These are phyloP conservation scores for Eretmochelys imbricata DNA, from an alignment of 2,113 vertebrate species.

Conservation along the genomic window DNA sequence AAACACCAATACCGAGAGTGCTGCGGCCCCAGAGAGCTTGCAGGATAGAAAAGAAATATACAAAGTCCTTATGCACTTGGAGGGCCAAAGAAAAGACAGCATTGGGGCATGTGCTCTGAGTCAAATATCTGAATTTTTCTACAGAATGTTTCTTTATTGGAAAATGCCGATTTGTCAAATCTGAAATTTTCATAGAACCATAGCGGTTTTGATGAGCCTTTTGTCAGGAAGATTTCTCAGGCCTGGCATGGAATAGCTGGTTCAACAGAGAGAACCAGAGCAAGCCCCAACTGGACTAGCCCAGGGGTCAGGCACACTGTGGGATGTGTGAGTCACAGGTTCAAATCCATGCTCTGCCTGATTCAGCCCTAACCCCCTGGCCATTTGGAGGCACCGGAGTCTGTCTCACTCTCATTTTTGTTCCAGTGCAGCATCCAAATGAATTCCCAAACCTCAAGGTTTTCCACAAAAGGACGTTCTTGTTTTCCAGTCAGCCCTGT, in stretches of 20 bases:
- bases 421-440: accelerated
- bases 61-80: accelerated
- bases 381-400: background rate
- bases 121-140: accelerated
- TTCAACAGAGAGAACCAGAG: background rate
- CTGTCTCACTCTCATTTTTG: background rate
- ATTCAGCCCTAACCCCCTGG: background rate
- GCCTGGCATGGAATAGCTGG: background rate
- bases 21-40: accelerated
- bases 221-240: background rate
- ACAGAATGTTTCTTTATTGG: accelerated
- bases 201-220: accelerated
- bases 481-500: accelerated
- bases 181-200: background rate
- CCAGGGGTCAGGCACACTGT: background rate
- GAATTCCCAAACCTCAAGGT: background rate
- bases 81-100: background rate
- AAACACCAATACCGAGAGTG: background rate
- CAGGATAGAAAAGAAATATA: accelerated
- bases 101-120: background rate
- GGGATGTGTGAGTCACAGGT: accelerated
- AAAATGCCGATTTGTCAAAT: background rate
- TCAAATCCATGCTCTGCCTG: accelerated
- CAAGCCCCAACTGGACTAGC: background rate
- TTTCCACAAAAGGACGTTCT: background rate